phyloP scores from a whole-genome alignment of 2,797 vertebrate genomes.

The Sternotherus odoratus region DNA sequence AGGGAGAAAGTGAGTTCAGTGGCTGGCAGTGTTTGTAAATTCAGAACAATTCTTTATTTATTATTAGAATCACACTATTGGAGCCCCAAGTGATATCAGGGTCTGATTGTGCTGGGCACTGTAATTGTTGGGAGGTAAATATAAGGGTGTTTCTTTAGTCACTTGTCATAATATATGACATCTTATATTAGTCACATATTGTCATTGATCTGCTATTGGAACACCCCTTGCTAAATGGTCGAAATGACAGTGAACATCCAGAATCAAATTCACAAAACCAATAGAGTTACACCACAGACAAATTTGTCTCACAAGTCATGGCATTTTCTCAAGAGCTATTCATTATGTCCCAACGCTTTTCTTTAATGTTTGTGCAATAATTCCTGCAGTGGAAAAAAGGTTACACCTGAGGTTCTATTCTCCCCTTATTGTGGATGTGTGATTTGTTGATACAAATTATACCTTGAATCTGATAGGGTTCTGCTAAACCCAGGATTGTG shows the following conservation, averaged over 20 bases:
- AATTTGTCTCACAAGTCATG: neutral
- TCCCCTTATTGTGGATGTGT: neutral
- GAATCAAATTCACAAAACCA: accelerated
- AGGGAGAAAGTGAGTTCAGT: neutral
- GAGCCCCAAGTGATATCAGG: neutral
- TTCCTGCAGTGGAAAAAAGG: neutral
- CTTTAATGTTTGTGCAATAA: neutral
- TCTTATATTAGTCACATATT: neutral
- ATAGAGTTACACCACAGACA: neutral
- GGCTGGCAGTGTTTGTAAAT: accelerated
- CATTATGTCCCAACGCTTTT: neutral
- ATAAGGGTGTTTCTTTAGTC: neutral
- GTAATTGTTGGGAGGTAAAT: neutral
- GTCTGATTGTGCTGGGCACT: neutral
- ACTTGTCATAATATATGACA: neutral
- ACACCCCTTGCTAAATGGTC: neutral
- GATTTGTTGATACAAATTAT: neutral
- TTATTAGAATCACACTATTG: neutral
- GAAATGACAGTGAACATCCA: neutral
- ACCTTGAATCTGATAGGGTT: neutral
- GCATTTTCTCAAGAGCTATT: neutral
- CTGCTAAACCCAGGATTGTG: too few species aligned
- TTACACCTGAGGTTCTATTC: neutral
- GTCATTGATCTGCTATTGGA: neutral
- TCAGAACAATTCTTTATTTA: neutral